Evolutionary conservation across 2,888 invertebrate species (phyloP).

Genomic region (Callinectes sapidus): DNA sequence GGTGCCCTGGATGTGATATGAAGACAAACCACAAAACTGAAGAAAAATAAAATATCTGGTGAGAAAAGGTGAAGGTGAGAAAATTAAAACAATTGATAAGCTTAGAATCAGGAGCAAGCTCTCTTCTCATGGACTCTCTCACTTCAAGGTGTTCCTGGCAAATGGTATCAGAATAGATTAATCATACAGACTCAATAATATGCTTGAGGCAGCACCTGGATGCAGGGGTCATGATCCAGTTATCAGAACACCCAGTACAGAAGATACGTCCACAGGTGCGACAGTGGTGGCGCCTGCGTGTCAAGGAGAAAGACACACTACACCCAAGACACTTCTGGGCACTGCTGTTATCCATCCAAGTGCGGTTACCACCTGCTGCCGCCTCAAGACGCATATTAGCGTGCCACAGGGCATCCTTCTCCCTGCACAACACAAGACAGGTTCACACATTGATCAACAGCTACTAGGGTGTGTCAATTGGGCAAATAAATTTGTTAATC

Average conservation of each 20-base stretch:
- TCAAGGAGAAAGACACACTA: slow-evolving; percentile 46
- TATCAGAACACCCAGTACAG: slow-evolving; percentile 60
- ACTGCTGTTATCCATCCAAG: slow-evolving; percentile 57
- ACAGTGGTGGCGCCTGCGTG: slow-evolving; percentile 61
- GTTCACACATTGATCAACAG: background rate
- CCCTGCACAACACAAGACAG: slow-evolving; percentile 41
- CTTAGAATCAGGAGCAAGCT: background rate
- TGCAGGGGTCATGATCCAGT: slow-evolving; percentile 58
- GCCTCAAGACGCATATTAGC: slow-evolving; percentile 58
- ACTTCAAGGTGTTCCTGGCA: background rate
- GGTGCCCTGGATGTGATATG: background rate
- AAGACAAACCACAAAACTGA: background rate
- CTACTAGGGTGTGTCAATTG: background rate
- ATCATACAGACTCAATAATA: background rate
- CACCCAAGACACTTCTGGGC: slow-evolving; percentile 50
- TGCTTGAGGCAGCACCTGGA: slow-evolving; percentile 46
- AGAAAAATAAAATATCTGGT: background rate
- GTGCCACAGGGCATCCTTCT: slow-evolving; percentile 64
- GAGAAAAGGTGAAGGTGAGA: background rate
- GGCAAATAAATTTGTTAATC: background rate
- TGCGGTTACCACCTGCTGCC: slow-evolving; percentile 38
- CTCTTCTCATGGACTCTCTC: background rate
- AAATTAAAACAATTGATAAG: background rate
- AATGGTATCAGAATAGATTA: background rate
- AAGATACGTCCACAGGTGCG: slow-evolving; percentile 63